Evolutionary conservation across 2,888 invertebrate species (phyloP), one percentile per base, ranked within the genome.

Genomic region (Amphipoea lucens): DNA sequence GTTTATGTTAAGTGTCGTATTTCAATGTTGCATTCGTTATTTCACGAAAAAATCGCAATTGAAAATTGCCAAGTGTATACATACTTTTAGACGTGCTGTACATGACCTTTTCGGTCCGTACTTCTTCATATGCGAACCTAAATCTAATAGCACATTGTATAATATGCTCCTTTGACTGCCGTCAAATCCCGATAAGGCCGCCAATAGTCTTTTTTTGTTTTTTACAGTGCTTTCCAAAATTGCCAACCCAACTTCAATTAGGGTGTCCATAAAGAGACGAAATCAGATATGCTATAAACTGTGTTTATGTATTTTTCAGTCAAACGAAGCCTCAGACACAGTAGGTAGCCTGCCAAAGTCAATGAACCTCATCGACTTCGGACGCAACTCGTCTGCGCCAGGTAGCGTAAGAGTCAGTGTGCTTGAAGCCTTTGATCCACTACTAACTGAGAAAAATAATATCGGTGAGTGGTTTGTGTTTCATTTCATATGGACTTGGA

Each of bases 391-490:
- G 79, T 87, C 89, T 79, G 92, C 94, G 83, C 91, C 93, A 95
- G 97, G 97, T 95, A 97, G 96, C 95, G 97, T 97, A 92, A 94
- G 97, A 94, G 97, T 97, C 91, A 98, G 98, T 96, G 98, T 99
- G 91, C 96, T 99, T 91, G 98, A 99, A 94, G 98, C 98, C 84
- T 99, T 99, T 94, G 99, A 99, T 97, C 99, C 99, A 71, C 97
- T 99, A 93, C 97, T 98, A 91, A 97, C 97, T 91, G 97, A 98
- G 88, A 96, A 96, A 88, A 95, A 96, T 93, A 97, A 96, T 93
- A 93, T 96, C 89, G 97, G 97, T 97, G 96, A 96, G 96, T 96
- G 94, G 94, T 92, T 90, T 94, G 93, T 95, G 92, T 94, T 82
- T 90, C 92, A 92, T 91, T 87, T 79, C 69, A 84, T 83, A 65